phyloP scores from a whole-genome alignment of 2,888 invertebrate genomes.

The Leptinotarsa tumamoca region DNA sequence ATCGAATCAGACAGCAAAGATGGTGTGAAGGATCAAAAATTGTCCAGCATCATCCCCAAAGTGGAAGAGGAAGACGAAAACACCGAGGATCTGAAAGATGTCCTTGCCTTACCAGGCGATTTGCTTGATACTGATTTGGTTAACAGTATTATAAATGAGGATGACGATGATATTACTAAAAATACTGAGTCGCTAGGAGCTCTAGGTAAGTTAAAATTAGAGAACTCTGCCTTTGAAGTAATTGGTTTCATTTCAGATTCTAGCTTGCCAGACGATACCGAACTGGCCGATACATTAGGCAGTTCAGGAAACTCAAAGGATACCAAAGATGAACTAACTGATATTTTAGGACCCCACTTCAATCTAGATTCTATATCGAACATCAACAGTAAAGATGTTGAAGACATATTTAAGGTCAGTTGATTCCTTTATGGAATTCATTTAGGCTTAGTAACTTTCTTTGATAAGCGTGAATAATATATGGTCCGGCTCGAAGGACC shows the following conservation, averaged over 20 bases:
- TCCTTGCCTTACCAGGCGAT: conserved; percentile 74
- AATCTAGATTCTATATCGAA: conserved; percentile 85
- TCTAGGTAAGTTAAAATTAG: conserved; percentile 56
- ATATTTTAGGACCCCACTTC: conserved; percentile 77
- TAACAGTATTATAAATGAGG: conserved; percentile 77
- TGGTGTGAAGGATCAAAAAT: conserved; percentile 38
- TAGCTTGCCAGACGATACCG: conserved; percentile 63
- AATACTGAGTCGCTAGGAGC: conserved; percentile 69
- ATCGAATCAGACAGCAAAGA: conserved; percentile 39
- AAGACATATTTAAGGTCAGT: conserved; percentile 84
- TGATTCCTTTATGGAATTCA: neutral
- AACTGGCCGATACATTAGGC: conserved; percentile 61
- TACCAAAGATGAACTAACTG: conserved; percentile 79
- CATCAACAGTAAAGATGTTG: conserved; percentile 91
- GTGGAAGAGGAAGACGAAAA: conserved; percentile 67
- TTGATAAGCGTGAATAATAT: too few species aligned
- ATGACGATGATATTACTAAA: conserved; percentile 70
- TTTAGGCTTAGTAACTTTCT: too few species aligned
- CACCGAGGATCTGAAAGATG: conserved; percentile 75
- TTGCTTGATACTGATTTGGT: conserved; percentile 76
- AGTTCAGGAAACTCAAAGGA: conserved; percentile 67
- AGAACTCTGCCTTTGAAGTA: neutral
- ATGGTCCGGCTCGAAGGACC: neutral
- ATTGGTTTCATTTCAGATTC: conserved; percentile 55
- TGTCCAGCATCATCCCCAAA: conserved; percentile 40